Base-by-base conservation (phyloP, 2,113 vertebrate genomes). In the Notechis scutatus region DNA sequence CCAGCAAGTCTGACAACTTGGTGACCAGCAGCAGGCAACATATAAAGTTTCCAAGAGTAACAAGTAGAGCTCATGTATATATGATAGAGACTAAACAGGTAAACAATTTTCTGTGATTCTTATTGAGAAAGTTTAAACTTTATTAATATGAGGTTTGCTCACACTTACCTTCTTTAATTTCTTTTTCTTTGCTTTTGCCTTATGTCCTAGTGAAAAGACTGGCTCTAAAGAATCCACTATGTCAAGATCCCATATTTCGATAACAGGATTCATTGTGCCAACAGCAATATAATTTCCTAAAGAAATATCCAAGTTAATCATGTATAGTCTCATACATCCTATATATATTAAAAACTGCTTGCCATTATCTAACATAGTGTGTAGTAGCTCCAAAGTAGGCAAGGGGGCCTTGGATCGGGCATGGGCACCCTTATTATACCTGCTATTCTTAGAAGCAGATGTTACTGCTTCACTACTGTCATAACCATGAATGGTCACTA, bases 221-320 rank as follows among this genome's bases (percentile, higher is more conserved):
- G 99, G 99, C 93, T 99, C 99, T 57, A 99, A 96, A 93, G 98
- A 99, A 94, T 99, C 99, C 29, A 99, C 99, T 94, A 99, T 97
- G 94, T 99, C 99, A 86, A 99, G 98, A 96, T 99, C 99, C 99
- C 99, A 99, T 55, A 99, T 96, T 18, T 99, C 99, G 69, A 99
- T 99, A 93, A 99, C 97, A 0, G 99, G 98, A 24, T 98, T 99
- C 99, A 99, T 99, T 96, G 97, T 99, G 92, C 99, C 99, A 93
- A 99, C 98, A 7, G 99, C 99, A 81, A 98, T 98, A 0, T 98
- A 99, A 97, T 99, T 99, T 54, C 98, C 99, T 99, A 92, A 14
- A 92, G 96, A 90, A 95, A 91, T 88, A 0, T 15, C 10, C 50
- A 96, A 91, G 94, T 11, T 4, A 92, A 90, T 42, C 29, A 88